Percentiles rank a stretch among this genome's conserved stretches.
Conservation (phyloP, 2,797 vertebrate species). For the Chrosomus eos region DNA sequence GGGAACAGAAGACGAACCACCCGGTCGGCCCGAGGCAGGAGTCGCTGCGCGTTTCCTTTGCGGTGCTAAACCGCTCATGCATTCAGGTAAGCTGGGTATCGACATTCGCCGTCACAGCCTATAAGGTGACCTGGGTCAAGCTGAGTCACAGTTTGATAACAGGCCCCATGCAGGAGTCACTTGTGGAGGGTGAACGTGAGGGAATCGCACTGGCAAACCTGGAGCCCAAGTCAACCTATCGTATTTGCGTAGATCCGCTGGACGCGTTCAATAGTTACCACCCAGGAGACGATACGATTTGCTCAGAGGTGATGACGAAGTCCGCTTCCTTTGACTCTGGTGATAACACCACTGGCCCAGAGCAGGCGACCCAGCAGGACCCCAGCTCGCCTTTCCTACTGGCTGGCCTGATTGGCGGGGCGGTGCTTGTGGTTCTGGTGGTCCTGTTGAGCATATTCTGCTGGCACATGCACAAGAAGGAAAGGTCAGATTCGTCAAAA, state of each 20-base stretch:
- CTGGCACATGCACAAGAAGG: constrained; percentile 95
- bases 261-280: constrained; percentile 89
- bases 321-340: constrained; percentile 75
- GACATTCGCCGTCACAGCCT: constrained; percentile 84
- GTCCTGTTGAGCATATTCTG: constrained; percentile 83
- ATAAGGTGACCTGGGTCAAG: constrained; percentile 93
- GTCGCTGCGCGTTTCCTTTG: constrained; percentile 82
- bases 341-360: constrained; percentile 84
- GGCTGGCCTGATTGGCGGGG: constrained; percentile 89
- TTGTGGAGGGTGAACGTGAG: constrained; percentile 86
- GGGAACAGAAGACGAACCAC: constrained; percentile 74
- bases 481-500: constrained; percentile 85
- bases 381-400: constrained; percentile 86
- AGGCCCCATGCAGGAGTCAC: constrained; percentile 87
- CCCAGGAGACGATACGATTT: constrained; percentile 86
- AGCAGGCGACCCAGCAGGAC: constrained; percentile 88
- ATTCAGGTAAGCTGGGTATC: constrained; percentile 91
- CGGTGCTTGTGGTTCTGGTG: constrained; percentile 87
- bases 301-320: constrained; percentile 88
- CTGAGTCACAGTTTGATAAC: constrained; percentile 90
- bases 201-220: constrained; percentile 85
- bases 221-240: constrained; percentile 88
- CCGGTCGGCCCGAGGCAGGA: constrained; percentile 70
- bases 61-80: constrained; percentile 87
- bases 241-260: constrained; percentile 91